Percentiles rank a stretch among this genome's conserved stretches.
Conservation (phyloP, 2,888 invertebrate genomes). For the Heliconius ismenius region DNA sequence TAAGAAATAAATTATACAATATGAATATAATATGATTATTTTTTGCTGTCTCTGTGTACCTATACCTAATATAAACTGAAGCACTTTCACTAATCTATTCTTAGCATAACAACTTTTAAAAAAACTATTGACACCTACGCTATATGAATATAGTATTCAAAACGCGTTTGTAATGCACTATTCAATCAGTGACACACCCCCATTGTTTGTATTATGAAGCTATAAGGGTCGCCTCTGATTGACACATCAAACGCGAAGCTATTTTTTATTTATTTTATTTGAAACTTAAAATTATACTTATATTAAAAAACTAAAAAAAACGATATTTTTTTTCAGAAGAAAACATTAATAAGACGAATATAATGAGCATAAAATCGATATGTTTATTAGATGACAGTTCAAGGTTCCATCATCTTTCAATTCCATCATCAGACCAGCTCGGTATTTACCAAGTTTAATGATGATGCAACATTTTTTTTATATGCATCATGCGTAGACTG, state of each 20-base stretch:
- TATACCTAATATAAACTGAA: not conserved
- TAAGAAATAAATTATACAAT: not conserved
- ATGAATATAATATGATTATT: no score
- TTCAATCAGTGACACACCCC: conserved; percentile 66
- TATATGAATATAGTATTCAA: conserved; percentile 24
- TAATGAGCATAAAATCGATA: no score
- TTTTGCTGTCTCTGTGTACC: no score
- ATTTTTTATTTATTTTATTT: not conserved
- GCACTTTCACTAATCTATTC: not conserved
- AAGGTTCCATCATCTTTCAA: no score
- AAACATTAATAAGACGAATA: not conserved
- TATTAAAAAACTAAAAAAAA: no score
- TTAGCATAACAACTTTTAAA: not conserved
- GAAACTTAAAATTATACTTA: not conserved
- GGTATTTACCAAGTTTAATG: no score
- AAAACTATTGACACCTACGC: conserved; percentile 9
- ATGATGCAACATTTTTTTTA: no score
- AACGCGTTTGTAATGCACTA: conserved; percentile 31
- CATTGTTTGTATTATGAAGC: conserved; percentile 48
- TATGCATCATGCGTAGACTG: no score
- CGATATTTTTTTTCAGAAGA: not conserved
- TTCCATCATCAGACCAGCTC: no score
- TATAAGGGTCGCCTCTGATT: conserved; percentile 22
- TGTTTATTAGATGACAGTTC: no score
- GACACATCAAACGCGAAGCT: conserved; percentile 13